Conservation (phyloP, 2,797 vertebrate genomes). For the Anableps anableps region DNA sequence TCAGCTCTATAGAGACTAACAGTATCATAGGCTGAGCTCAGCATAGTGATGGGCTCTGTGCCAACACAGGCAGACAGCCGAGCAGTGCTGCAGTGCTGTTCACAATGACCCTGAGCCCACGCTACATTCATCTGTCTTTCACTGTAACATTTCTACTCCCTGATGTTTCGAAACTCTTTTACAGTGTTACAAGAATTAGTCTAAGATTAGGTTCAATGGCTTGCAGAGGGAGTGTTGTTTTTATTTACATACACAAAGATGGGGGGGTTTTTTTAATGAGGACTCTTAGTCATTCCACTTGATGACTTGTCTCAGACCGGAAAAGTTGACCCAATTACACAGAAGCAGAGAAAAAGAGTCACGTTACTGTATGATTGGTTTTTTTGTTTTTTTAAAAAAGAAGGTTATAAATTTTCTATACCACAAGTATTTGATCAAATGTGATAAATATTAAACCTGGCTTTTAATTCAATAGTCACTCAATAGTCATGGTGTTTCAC, state of each 20-base stretch:
- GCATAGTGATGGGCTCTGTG: slow-evolving; percentile 49
- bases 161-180: slow-evolving; percentile 47
- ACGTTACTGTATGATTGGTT: not conserved
- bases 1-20: not conserved
- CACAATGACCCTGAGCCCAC: slow-evolving; percentile 64
- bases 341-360: not conserved
- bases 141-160: slow-evolving; percentile 51
- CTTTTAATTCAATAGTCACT: not conserved
- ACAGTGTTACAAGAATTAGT: slow-evolving; percentile 3
- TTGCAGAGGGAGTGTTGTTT: not conserved
- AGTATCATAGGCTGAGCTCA: slow-evolving; percentile 16
- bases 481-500: slow-evolving; percentile 64
- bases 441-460: too few species aligned
- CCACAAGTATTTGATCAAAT: not conserved
- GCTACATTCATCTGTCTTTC: slow-evolving; percentile 55
- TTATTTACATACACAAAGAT: not conserved
- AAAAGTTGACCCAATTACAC: not conserved
- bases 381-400: not conserved
- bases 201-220: not conserved
- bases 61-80: slow-evolving; percentile 64
- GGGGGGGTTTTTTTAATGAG: not conserved
- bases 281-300: not conserved
- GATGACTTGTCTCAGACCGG: not conserved
- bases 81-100: slow-evolving; percentile 42
- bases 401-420: not conserved